Evolutionary conservation across 2,113 vertebrate species (phyloP).

Genomic region (Oenanthe melanoleuca): DNA sequence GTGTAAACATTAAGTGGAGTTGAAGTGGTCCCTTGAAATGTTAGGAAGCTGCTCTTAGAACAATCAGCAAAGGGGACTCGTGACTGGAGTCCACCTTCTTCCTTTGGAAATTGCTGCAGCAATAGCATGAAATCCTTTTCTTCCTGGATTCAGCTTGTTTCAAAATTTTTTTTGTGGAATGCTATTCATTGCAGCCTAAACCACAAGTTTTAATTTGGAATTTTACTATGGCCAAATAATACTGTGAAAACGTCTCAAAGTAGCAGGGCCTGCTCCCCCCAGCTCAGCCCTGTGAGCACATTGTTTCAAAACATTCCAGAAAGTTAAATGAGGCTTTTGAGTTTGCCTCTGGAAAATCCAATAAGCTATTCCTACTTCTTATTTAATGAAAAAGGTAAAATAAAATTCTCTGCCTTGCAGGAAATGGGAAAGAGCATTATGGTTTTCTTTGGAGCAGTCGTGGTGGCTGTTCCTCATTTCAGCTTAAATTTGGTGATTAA

Average conservation of each 20-base stretch:
- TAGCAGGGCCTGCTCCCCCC: not conserved
- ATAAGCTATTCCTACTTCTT: not conserved
- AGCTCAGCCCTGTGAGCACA: not conserved
- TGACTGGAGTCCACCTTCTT: not conserved
- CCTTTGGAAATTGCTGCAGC: not conserved
- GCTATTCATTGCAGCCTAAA: conserved; percentile 24
- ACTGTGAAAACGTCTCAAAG: not conserved
- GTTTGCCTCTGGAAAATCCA: conserved; percentile 16
- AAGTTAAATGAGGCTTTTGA: conserved; percentile 3
- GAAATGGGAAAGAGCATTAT: fast-evolving
- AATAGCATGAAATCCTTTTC: not conserved
- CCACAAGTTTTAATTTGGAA: conserved; percentile 65
- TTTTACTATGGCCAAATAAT: conserved; percentile 49
- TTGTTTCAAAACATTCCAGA: conserved; percentile 34
- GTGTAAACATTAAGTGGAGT: not conserved
- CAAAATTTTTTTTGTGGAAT: not conserved
- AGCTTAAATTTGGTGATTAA: not conserved
- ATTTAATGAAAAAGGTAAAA: conserved; percentile 17
- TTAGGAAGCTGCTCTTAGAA: not conserved
- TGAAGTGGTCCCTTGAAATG: not conserved
- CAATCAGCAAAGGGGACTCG: not conserved
- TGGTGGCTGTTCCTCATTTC: not conserved
- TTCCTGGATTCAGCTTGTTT: not conserved
- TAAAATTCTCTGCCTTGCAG: not conserved
- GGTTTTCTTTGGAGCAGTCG: not conserved